Percentiles rank a stretch among this genome's conserved stretches.
phyloP scores from a whole-genome alignment of 2,113 vertebrate species.

The Brachypteracias leptosomus region DNA sequence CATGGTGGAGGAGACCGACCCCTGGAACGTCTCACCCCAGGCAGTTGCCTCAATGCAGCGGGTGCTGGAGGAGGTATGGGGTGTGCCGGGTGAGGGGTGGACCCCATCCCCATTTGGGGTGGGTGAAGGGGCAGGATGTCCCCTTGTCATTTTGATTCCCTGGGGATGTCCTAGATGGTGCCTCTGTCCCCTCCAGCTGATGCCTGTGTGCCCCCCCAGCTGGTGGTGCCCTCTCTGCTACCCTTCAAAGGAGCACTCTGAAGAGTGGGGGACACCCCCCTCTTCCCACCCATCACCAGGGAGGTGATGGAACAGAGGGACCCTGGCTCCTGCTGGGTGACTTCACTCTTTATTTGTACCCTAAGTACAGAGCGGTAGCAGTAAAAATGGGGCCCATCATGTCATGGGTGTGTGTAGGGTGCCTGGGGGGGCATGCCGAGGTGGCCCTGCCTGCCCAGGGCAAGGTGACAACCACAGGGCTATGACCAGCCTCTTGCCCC shows the following conservation, averaged over 20 bases:
- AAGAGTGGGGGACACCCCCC: no score
- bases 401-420: background rate
- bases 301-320: background rate
- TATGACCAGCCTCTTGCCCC: background rate
- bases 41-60: slow-evolving; percentile 72
- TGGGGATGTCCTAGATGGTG: accelerated
- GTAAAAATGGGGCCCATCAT: background rate
- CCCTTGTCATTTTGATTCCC: background rate
- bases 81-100: background rate
- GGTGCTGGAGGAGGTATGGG: slow-evolving; percentile 83
- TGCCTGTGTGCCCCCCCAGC: no score
- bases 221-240: accelerated
- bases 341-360: background rate
- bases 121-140: background rate
- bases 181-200: background rate
- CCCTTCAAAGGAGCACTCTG: no score
- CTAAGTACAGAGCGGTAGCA: background rate
- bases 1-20: slow-evolving; percentile 85
- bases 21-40: slow-evolving; percentile 79
- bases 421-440: accelerated
- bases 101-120: accelerated
- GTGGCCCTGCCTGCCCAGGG: background rate
- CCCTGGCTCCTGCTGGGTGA: background rate
- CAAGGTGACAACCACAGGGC: background rate
- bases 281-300: no score